Base-by-base conservation (phyloP, 2,113 vertebrate genomes). In the Pseudonaja textilis region DNA sequence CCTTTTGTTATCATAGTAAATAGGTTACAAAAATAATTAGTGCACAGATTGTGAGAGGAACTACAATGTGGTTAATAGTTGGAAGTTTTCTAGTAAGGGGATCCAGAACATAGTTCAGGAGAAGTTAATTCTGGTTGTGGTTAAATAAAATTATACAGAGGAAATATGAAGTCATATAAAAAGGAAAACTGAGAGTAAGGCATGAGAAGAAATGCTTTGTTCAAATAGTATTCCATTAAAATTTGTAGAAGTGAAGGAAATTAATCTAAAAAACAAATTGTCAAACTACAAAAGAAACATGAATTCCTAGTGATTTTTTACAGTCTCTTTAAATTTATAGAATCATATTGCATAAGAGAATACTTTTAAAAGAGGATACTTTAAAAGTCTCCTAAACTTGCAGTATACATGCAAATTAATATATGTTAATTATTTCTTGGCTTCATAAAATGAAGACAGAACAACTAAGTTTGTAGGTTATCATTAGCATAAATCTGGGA, bases 401-500 rank as follows among this genome's bases (percentile, higher is more conserved):
- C 95, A 55, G 91, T 90, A 90, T 95, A 93, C 81, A 88, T 95
- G 95, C 11, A 54, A 64, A 93, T 89, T 95, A 95, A 95, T 94
- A 47, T 93, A 2, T 86, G 92, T 94, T 95, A 74, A 93, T 96
- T 96, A 94, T 95, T 95, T 96, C 89, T 42, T 56, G 1, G 1
- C 56, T 61, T 92, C 39, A 25, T 94, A 95, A 96, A 95, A 90
- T 93, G 91, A 93, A 92, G 85, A 90, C 0, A 4, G 95, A 94
- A 93, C 96, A 96, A 94, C 86, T 94, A 93, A 96, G 89, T 91
- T 95, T 97, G 96, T 89, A 89, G 81, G 12, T 92, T 10, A 0
- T 91, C 88, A 95, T 96, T 96, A 96, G 91, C 95, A 95, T 96
- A 96, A 96, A 96, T 96, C 89, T 93, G 95, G 96, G 95, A 94